Base-by-base conservation (phyloP, 2,888 invertebrate species). In the Psylliodes chrysocephalus region DNA sequence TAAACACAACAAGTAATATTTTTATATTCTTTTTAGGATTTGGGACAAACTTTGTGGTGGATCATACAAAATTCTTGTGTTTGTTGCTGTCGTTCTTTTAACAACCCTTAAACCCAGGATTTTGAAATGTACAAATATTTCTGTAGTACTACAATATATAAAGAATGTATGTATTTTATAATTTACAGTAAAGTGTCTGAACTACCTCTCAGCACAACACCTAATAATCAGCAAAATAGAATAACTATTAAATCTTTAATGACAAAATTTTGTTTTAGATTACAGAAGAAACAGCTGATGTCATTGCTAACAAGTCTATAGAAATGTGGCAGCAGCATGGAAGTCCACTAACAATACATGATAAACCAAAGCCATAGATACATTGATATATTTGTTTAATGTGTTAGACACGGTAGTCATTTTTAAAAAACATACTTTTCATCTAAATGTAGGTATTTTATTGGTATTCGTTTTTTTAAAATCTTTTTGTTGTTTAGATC, bases 11-110 rank as follows among this genome's bases (percentile, higher is more conserved):
- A n/a, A n/a, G n/a, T n/a, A n/a, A n/a, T n/a, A n/a, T n/a, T n/a
- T n/a, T n/a, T n/a, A n/a, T n/a, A 6, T 60, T 14, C 6, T 3
- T 84, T 85, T 75, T 72, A 94, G 94, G 79, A 90, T 95, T 68
- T 95, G 94, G 93, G 95, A 95, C 79, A 94, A 94, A 83, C 84
- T 95, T 28, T 90, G 92, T 77, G 93, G 92, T 38, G 94, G 95
- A 1, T 94, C 94, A 0, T 90, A 89, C 35, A 92, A 91, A 83
- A 91, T 95, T 74, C 84, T 95, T 46, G 88, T 91, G 0, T 94
- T 90, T 80, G 90, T 92, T 1, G 90, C 91, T 44, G 86, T 93
- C 14, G 90, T 91, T 73, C 83, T 92, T 52, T 83, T 94, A 4
- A 89, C 90, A 49, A 91, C 91, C 14, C 82, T 92, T 57, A 86